Percentiles rank a stretch among this genome's conserved stretches.
Conservation (phyloP, 2,113 vertebrate genomes). For the Tetraodon nigroviridis region DNA sequence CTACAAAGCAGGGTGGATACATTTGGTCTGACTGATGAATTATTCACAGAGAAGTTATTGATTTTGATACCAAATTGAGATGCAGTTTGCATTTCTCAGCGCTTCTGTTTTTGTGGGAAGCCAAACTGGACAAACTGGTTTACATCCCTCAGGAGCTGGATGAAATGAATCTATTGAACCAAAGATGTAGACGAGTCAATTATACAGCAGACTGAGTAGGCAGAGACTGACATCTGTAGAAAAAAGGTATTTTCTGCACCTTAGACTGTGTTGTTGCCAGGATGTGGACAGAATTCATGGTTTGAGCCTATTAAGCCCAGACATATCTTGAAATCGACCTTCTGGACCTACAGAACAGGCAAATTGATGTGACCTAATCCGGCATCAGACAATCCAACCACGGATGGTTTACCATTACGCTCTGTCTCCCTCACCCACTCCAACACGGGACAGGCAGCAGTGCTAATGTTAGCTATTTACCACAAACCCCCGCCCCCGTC, state of each 20-base stretch:
- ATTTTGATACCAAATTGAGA: constrained; percentile 35
- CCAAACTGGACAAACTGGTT: constrained; percentile 28
- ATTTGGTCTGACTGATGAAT: constrained; percentile 35
- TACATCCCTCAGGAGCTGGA: constrained; percentile 23
- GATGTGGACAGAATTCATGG: neutral
- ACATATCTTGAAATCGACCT: neutral
- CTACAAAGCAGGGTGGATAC: constrained; percentile 11
- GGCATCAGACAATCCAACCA: constrained; percentile 44
- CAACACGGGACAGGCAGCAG: constrained; percentile 20
- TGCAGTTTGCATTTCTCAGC: neutral
- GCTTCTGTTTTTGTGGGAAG: constrained; percentile 14
- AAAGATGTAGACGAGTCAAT: constrained; percentile 37
- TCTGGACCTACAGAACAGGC: constrained; percentile 1
- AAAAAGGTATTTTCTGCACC: constrained; percentile 10
- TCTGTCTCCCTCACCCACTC: constrained; percentile 1
- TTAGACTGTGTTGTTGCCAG: neutral
- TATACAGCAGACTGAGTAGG: constrained; percentile 37
- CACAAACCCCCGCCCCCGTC: constrained; percentile 51
- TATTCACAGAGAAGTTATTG: constrained; percentile 48
- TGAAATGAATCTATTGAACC: constrained; percentile 45
- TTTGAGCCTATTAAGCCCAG: neutral
- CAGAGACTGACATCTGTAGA: constrained; percentile 30
- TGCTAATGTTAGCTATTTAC: constrained; percentile 60
- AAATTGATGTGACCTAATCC: constrained; percentile 49
- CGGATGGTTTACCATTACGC: constrained; percentile 27